A percentile compares a stretch with the other conserved stretches of the same genome.
Conservation (phyloP, 1,140 invertebrate genomes). For the silkworm (Bombyx mori) region ASM3026992v2 NC_085116.1:1151001-1151500, state of each 20-base stretch:
- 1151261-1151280: conserved; percentile 69
- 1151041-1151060: conserved; percentile 69
- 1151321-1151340: conserved; percentile 18
- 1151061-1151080: conserved; percentile 68
- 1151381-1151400: conserved; percentile 34
- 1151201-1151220: conserved; percentile 69
- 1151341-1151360: conserved; percentile 21
- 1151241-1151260: conserved; percentile 66
- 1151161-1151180: conserved; percentile 45
- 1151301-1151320: conserved; percentile 10
- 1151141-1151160: conserved; percentile 47
- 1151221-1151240: conserved; percentile 64
- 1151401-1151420: conserved; percentile 31
- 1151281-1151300: conserved; percentile 21
- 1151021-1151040: conserved; percentile 65
- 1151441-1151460: conserved; percentile 55
- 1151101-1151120: conserved; percentile 60
- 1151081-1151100: conserved; percentile 71
- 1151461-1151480: conserved; percentile 61
- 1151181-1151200: conserved; percentile 64
- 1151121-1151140: conserved; percentile 70
- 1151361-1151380: conserved; percentile 18
- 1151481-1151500: conserved; percentile 48
- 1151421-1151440: conserved; percentile 59
- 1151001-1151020: conserved; percentile 71